phyloP scores from a whole-genome alignment of 2,113 vertebrate genomes.

The Paedocypris sp. region DNA sequence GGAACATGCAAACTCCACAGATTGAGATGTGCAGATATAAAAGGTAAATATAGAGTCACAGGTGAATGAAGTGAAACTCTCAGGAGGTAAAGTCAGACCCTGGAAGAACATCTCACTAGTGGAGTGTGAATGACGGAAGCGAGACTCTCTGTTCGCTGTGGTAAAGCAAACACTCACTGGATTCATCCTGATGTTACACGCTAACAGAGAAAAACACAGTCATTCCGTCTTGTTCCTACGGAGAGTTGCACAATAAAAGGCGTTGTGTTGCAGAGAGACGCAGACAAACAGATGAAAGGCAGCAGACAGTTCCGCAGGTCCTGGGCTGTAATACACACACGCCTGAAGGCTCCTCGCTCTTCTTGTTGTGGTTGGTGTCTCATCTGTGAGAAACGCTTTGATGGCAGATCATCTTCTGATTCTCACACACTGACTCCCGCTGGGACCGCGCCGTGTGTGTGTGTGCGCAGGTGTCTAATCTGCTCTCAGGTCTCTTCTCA shows the following conservation, averaged over 20 bases:
- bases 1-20: too few relatives aligned
- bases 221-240: too few relatives aligned
- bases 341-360: conserved; percentile 1
- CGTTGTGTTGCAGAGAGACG: background rate
- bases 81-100: too few relatives aligned
- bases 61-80: too few relatives aligned
- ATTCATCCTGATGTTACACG: too few relatives aligned
- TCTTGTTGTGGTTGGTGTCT: conserved; percentile 5
- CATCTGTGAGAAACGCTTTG: conserved; percentile 1
- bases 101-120: background rate
- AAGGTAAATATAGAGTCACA: too few relatives aligned
- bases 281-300: background rate
- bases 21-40: too few relatives aligned
- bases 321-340: background rate
- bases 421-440: background rate
- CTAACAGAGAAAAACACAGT: too few relatives aligned
- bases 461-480: conserved; percentile 7
- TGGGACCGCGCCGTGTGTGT: background rate
- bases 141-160: too few relatives aligned
- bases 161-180: too few relatives aligned
- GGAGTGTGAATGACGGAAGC: background rate
- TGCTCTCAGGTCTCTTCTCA: background rate
- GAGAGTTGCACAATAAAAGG: background rate
- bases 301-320: background rate
- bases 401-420: conserved; percentile 7